Evolutionary conservation across 64 coral and sea anemone genomes (phyloP).

Genomic region (Porites lutea): DNA sequence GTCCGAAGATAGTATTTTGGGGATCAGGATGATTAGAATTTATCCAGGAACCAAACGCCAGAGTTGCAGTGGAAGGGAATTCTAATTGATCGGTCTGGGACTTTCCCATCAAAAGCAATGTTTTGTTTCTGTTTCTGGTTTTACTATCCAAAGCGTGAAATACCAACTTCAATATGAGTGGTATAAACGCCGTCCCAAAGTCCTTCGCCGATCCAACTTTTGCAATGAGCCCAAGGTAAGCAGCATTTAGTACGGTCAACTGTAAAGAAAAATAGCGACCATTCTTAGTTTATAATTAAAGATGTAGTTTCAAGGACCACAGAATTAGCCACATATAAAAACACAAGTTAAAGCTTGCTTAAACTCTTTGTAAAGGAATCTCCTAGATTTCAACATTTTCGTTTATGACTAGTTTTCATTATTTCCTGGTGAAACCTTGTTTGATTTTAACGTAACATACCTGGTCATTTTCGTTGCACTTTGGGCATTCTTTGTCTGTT

Average conservation of each 20-base stretch:
- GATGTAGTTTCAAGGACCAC: no score
- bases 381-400: no score
- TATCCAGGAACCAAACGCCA: constrained; percentile 33
- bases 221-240: constrained; percentile 40
- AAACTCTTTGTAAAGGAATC: no score
- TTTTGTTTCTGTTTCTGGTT: background rate
- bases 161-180: background rate
- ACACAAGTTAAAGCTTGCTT: no score
- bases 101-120: constrained; percentile 17
- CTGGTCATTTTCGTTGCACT: constrained; percentile 61
- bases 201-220: background rate
- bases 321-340: no score
- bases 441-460: constrained; percentile 6
- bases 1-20: background rate
- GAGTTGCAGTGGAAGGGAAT: background rate
- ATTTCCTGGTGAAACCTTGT: background rate
- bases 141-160: background rate
- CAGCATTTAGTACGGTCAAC: constrained; percentile 55
- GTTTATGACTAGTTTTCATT: background rate
- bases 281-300: background rate
- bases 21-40: background rate
- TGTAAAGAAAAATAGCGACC: background rate
- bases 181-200: constrained; percentile 37
- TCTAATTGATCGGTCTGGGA: background rate
- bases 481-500: constrained; percentile 44